These are phyloP conservation scores for Pteromalus puparum DNA, from an alignment of 1,140 invertebrate genomes.

Conservation along the genomic window DNA sequence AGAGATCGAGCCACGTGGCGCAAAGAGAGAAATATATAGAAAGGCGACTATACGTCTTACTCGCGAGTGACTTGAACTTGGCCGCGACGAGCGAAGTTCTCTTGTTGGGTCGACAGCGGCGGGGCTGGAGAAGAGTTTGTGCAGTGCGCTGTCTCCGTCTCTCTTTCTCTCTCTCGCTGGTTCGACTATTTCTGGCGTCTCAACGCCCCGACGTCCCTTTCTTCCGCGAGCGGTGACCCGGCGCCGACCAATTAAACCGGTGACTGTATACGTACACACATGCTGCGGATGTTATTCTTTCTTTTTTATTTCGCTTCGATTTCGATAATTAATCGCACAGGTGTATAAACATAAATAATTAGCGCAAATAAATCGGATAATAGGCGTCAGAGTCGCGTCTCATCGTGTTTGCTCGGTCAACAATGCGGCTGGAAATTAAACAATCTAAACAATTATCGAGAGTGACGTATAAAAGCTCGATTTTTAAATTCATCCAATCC, in stretches of 20 bases:
- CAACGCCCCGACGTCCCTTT: conserved; percentile 62
- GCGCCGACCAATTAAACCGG: conserved; percentile 43
- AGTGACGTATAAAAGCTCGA: too few species aligned
- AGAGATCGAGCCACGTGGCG: background rate
- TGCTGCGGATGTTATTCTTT: background rate
- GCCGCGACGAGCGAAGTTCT: conserved; percentile 70
- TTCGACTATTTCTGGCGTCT: conserved; percentile 70
- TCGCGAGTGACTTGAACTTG: conserved; percentile 71
- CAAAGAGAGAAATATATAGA: background rate
- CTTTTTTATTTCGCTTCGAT: background rate
- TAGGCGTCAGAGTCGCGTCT: background rate
- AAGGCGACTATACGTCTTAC: background rate
- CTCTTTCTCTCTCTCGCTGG: conserved; percentile 1
- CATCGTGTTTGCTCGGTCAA: too few species aligned
- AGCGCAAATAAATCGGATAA: background rate
- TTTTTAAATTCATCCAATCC: too few species aligned
- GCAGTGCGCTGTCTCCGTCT: conserved; percentile 22
- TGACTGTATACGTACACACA: background rate
- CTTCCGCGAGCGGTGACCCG: conserved; percentile 61
- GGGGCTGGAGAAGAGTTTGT: conserved; percentile 54
- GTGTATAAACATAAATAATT: background rate
- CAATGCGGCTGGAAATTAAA: too few species aligned
- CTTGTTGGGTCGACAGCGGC: conserved; percentile 59
- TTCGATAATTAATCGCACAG: background rate
- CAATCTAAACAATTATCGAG: too few species aligned